Evolutionary conservation across 2,113 vertebrate genomes (phyloP), one percentile per base, ranked within the genome.

Genomic region (Oncorhynchus mykiss): DNA sequence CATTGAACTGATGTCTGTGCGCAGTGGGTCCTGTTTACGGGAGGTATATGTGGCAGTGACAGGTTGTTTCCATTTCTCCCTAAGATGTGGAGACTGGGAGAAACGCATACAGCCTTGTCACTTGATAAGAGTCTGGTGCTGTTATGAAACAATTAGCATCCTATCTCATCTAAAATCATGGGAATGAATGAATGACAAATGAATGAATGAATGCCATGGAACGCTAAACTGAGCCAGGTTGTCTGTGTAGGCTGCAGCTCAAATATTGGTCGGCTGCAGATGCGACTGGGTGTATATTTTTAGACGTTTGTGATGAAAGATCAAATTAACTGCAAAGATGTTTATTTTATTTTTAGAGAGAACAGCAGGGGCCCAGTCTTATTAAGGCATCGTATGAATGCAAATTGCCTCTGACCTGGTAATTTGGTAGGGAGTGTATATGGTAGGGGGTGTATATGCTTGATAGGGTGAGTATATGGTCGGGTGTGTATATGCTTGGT

Each of bases 151-250:
- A 82, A 87, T 87, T 85, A 81, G 83, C 79, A 80, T 85, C 85
- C 82, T 88, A 80, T 87, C 82, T 88, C 79, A 87, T 90, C 82
- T 84, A 90, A 87, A 90, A 68, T 82, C 82, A 88, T 86, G 72
- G 62, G 79, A 90, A 71, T 73, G 76, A 34, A 34, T 34, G 34
- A 34, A 34, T 34, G 5, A 34, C 31, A 34, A 77, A 79, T 25
- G 29, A 45, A 45, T 45, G 2, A 45, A 45, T 45, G 76, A 45
- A 45, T 45, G 39, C 39, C 39, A 45, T 9, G 9, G 39, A 45
- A 73, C 62, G 71, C 81, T 66, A 54, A 76, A 81, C 49, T 77
- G 77, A 73, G 82, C 51, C 29, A 72, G 62, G 62, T 27, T 66
- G 75, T 81, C 78, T 71, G 68, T 78, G 70, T 49, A 49, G 8